Evolutionary conservation across 1,140 invertebrate species (phyloP), one percentile per base, ranked within the genome.

Genomic region (Belonocnema kinseyi): DNA sequence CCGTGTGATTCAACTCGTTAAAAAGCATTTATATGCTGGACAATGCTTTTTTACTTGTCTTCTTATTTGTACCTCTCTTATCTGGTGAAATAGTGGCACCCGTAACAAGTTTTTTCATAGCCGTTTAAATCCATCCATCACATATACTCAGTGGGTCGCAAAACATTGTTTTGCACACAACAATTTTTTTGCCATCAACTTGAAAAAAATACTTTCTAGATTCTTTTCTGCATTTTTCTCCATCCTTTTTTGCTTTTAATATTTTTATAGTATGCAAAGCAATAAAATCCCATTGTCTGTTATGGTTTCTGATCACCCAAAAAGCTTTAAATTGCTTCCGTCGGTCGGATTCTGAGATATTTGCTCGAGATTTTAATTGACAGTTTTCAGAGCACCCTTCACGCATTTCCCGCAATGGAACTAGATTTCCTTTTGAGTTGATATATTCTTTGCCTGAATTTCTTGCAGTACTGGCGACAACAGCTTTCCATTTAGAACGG

Each of bases 131-230:
- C 73, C 73, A 74, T n/a, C 73, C 26, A 40, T 54, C 21, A 19
- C 21, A 40, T 54, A 56, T 74, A 26, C 73, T 8, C 7, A 74
- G 40, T 5, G 72, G 54, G 33, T 73, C 54, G n/a, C 21, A 33
- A 46, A 73, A 73, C 72, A 73, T 73, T 4, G 72, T 74, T 56
- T 54, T 74, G 50, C 72, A 74, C 2, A 74, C 21, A 3, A 21
- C 12, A 3, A 74, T 14, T 13, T 74, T 74, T 54, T 40, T 54
- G 8, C 14, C 17, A 14, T 40, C n/a, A 56, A 54, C 21, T 17
- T 14, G 51, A 54, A 74, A 74, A 12, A 50, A 0, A 40, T 26
- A 74, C 33, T 74, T 54, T 33, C 54, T 0, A 11, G 51, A 53
- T 16, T 21, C 16, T 17, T 16, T 52, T 74, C n/a, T 56, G 11